Evolutionary conservation across 2,797 vertebrate species (phyloP), one percentile per base, ranked within the genome.

Genomic region (Sebastes cheni): DNA sequence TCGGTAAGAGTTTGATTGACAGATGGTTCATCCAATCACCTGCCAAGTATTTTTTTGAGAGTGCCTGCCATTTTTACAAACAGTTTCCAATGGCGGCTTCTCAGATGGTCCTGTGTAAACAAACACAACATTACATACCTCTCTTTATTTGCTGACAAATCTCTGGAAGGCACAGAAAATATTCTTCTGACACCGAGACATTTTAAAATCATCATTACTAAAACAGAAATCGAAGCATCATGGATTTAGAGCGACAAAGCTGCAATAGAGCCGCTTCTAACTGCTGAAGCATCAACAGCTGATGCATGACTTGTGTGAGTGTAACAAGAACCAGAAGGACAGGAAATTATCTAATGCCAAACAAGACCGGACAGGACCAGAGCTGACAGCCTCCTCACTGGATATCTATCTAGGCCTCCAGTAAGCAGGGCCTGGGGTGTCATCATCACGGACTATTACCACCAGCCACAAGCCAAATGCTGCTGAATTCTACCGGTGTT

Each of bases 261-360:
- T 36, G 20, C 20, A 42, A 14, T 6, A 13, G 25, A 75, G 69
- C 32, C 6, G 60, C 50, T 32, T 66, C 20, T 0, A 64, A 55
- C 18, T 46, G 13, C 42, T 42, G 32, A 12, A 62, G 62, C 66
- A 75, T 30, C 29, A 54, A 50, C 60, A 61, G 22, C 54, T 36
- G 25, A 65, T 34, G 27, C 34, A 50, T 2, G 42, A 68, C 46
- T 34, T 36, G 60, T 61, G 2, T 1, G 23, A 74, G 16, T 5
- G 54, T 11, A 77, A 75, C 61, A 58, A 6, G 60, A 89, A 58
- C 70, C 77, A 74, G 25, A 75, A 46, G 80, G 22, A 9, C 77
- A 77, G 84, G 82, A 82, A 81, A 80, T 75, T 5, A 84, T 68
- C 70, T 72, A 32, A 50, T 39, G 72, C 65, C 74, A 29, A 82